phyloP scores from a whole-genome alignment of 2,888 invertebrate species.

The Nemapogon koenigi region DNA sequence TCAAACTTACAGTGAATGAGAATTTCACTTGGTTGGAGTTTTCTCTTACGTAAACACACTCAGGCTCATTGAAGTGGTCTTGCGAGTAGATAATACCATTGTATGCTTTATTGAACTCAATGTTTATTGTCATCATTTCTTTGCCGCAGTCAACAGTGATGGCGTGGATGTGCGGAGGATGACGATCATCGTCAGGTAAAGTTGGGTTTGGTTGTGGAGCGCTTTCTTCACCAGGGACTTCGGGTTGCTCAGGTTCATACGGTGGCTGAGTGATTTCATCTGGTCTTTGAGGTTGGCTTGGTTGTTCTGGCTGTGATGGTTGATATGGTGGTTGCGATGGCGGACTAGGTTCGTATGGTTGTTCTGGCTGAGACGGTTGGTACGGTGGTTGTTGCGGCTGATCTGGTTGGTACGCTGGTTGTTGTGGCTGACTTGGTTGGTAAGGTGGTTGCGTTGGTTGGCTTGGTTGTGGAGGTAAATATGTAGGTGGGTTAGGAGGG shows the following conservation, averaged over 20 bases:
- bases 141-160: conserved; percentile 81
- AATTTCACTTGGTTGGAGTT: conserved; percentile 74
- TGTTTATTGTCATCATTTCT: conserved; percentile 82
- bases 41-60: conserved; percentile 76
- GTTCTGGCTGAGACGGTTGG: conserved; percentile 14
- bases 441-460: conserved; percentile 21
- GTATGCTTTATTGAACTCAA: conserved; percentile 78
- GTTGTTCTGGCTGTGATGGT: conserved; percentile 18
- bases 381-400: conserved; percentile 14
- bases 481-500: conserved; percentile 25
- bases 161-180: conserved; percentile 78
- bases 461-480: conserved; percentile 19
- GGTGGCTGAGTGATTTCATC: conserved; percentile 24
- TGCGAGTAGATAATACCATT: conserved; percentile 84
- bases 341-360: conserved; percentile 19
- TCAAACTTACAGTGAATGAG: conserved; percentile 75
- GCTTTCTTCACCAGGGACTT: conserved; percentile 16
- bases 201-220: conserved; percentile 16
- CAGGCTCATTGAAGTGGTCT: conserved; percentile 71
- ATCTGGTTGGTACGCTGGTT: conserved; percentile 18
- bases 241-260: conserved; percentile 19
- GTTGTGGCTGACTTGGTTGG: conserved; percentile 21
- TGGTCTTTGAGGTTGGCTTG: conserved; percentile 24
- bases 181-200: conserved; percentile 63
- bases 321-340: conserved; percentile 14